These are phyloP conservation scores for Andrena praecox DNA, from an alignment of 2,888 invertebrate species.

Conservation along the genomic window DNA sequence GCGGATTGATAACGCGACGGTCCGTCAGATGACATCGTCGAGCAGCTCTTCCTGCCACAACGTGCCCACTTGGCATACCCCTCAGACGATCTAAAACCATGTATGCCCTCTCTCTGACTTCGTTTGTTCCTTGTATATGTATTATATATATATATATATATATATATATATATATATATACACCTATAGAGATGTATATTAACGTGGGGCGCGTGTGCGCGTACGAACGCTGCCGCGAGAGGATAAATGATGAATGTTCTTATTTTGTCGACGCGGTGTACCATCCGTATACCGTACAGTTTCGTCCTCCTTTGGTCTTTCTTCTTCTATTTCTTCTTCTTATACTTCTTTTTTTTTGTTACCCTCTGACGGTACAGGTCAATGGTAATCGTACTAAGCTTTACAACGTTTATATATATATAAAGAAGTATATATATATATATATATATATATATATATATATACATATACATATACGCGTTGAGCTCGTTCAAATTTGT, in stretches of 20 bases:
- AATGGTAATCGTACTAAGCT: constrained; percentile 62
- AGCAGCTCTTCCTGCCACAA: constrained; percentile 69
- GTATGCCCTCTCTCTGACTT: constrained; percentile 68
- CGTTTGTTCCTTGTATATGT: constrained; percentile 74
- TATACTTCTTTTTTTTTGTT: constrained; percentile 37
- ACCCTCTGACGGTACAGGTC: constrained; percentile 38
- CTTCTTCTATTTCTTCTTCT: constrained; percentile 35
- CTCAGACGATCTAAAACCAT: constrained; percentile 74
- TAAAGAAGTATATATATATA: constrained; percentile 16
- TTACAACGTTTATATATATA: constrained; percentile 52
- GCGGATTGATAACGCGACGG: constrained; percentile 37
- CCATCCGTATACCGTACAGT: constrained; percentile 31
- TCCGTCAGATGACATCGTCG: constrained; percentile 52
- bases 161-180: constrained; percentile 52
- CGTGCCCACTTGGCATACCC: constrained; percentile 76
- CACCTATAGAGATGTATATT: constrained; percentile 55
- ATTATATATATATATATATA: constrained; percentile 40
- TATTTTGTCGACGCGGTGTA: constrained; percentile 30
- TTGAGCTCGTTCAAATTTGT: constrained; percentile 74
- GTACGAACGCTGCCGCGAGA: constrained; percentile 28
- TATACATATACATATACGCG: constrained; percentile 40
- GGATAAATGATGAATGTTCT: constrained; percentile 35
- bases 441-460: constrained; percentile 26
- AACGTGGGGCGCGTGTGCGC: constrained; percentile 11
- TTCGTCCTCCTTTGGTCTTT: constrained; percentile 69